Percentiles rank a stretch among this genome's conserved stretches.
phyloP scores from a whole-genome alignment of 2,113 vertebrate species.

The Erythrocercus mccallii region DNA sequence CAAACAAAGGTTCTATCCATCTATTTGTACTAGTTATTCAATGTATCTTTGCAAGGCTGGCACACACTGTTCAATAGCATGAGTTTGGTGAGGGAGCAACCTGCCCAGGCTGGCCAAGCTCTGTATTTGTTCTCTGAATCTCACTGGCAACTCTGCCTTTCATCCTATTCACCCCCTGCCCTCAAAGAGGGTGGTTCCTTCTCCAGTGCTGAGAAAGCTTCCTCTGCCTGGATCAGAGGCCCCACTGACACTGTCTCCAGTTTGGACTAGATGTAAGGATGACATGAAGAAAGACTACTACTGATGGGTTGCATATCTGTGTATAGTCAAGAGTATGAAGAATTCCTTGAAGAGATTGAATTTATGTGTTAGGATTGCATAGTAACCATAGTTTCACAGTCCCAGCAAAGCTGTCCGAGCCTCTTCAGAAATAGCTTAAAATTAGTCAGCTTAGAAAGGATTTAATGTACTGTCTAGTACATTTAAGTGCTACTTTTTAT shows the following conservation, averaged over 20 bases:
- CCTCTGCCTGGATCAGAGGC: background rate
- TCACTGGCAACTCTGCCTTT: background rate
- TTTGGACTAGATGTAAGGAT: background rate
- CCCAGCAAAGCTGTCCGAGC: background rate
- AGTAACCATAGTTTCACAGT: background rate
- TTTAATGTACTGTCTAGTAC: background rate
- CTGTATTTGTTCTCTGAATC: fast-evolving
- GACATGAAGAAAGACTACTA: background rate
- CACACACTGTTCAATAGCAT: fast-evolving
- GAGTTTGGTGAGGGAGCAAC: background rate
- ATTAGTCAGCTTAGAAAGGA: background rate
- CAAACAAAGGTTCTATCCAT: background rate
- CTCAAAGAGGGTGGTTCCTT: background rate
- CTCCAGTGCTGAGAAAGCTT: background rate
- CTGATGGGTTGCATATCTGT: background rate
- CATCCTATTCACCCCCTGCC: fast-evolving
- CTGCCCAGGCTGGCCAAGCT: background rate
- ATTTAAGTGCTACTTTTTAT: background rate
- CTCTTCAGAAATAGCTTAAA: background rate
- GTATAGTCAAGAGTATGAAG: background rate
- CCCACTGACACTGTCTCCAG: background rate
- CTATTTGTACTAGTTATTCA: background rate
- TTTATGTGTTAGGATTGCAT: background rate
- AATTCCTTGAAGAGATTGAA: background rate
- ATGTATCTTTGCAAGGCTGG: background rate